These are phyloP conservation scores for Poeciliopsis turrubarensis DNA, from an alignment of 2,113 vertebrate species.

Conservation along the genomic window DNA sequence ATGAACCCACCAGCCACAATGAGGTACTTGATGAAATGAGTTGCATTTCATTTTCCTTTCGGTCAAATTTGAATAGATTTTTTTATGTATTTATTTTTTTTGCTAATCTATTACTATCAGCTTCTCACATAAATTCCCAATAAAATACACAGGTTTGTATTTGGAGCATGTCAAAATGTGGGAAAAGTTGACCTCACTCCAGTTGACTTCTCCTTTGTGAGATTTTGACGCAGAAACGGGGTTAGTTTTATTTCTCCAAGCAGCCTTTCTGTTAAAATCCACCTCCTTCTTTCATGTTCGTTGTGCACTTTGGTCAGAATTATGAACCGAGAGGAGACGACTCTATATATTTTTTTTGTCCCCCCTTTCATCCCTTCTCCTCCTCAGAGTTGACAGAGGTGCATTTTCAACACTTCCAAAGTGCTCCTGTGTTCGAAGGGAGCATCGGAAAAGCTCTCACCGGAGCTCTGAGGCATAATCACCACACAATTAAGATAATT, in stretches of 20 bases:
- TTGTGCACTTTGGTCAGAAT: conserved; percentile 34
- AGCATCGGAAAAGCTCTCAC: conserved; percentile 64
- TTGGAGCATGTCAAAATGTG: not conserved
- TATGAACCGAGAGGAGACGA: conserved; percentile 34
- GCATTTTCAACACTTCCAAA: conserved; percentile 38
- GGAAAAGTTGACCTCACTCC: not conserved
- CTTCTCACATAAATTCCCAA: not conserved
- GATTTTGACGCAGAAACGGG: not conserved
- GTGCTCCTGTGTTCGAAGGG: conserved; percentile 49
- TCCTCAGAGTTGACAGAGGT: conserved; percentile 38
- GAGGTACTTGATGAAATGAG: no score
- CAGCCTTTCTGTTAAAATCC: not conserved
- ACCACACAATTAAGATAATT: conserved; percentile 89
- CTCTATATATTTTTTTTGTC: not conserved
- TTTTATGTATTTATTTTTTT: no score
- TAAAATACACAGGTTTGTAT: not conserved
- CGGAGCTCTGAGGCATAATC: conserved; percentile 84
- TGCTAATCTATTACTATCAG: no score
- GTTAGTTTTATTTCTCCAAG: not conserved
- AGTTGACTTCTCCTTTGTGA: not conserved
- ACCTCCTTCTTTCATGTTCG: conserved; percentile 22
- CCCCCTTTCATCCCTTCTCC: conserved; percentile 13
- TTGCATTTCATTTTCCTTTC: no score
- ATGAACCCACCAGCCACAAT: no score
- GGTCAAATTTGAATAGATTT: no score